These are phyloP conservation scores for Morphnarchus princeps DNA, from an alignment of 2,113 vertebrate genomes.

Conservation along the genomic window DNA sequence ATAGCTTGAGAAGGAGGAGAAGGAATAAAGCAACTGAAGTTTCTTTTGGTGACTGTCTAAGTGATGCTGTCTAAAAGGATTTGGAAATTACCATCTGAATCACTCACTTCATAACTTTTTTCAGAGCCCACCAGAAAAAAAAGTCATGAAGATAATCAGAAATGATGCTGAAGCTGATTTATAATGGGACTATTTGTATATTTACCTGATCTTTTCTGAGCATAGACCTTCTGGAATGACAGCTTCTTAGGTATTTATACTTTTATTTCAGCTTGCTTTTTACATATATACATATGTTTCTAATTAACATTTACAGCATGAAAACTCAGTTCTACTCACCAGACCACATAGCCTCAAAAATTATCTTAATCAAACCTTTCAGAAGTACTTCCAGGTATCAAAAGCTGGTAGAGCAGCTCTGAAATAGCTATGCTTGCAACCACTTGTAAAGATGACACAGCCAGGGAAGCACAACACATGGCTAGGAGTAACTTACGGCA, in stretches of 20 bases:
- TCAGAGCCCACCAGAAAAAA: not conserved
- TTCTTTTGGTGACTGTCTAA: not conserved
- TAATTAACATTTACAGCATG: slow-evolving; percentile 48
- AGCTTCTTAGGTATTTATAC: slow-evolving; percentile 62
- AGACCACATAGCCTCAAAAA: slow-evolving; percentile 12
- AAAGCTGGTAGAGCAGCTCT: not conserved
- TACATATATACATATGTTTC: slow-evolving; percentile 39
- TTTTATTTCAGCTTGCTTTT: slow-evolving; percentile 45
- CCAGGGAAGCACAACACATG: not conserved
- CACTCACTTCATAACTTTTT: not conserved
- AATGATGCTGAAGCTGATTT: not conserved
- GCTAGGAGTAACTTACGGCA: not conserved
- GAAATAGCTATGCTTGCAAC: not conserved
- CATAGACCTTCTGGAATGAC: slow-evolving; percentile 47
- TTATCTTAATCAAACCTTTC: not conserved
- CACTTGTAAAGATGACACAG: not conserved
- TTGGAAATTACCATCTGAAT: not conserved
- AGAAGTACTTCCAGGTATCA: not conserved
- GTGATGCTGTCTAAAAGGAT: not conserved
- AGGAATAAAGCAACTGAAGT: not conserved
- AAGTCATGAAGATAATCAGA: not conserved
- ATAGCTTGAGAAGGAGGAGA: not conserved
- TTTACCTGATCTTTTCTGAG: slow-evolving; percentile 59
- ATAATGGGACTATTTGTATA: slow-evolving; percentile 21
- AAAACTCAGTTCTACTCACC: slow-evolving; percentile 2